A percentile compares a stretch with the other conserved stretches of the same genome.
Evolutionary conservation across 2,113 vertebrate species (phyloP).

Genomic region (Protobothrops flavoviridis): DNA sequence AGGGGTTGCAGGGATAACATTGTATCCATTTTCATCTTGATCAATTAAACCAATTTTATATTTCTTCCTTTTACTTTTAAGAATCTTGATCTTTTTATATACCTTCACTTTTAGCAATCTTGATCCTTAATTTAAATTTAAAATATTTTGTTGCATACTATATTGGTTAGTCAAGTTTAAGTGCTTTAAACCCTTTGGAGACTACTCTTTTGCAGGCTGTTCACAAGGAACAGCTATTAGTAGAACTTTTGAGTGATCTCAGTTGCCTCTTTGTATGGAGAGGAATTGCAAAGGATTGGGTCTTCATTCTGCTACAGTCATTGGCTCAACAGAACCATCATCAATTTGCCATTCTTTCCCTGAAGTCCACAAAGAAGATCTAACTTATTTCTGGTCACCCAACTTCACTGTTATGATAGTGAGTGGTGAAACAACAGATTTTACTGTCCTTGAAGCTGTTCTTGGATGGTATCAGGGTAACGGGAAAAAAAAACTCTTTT

Average conservation of each 20-base stretch:
- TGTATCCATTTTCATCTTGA: background rate
- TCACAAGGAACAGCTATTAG: background rate
- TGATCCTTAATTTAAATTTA: no score
- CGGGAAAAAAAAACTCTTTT: background rate
- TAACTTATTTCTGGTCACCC: background rate
- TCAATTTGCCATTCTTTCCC: background rate
- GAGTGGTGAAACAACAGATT: background rate
- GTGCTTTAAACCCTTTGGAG: no score
- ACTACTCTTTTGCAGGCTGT: background rate
- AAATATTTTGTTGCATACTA: no score
- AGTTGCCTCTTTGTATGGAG: background rate
- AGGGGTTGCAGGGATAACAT: background rate
- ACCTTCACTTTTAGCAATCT: background rate
- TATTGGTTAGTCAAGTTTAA: no score
- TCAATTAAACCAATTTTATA: background rate
- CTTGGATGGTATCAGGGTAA: background rate
- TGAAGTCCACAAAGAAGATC: background rate
- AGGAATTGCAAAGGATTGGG: background rate
- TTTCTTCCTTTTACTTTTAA: background rate
- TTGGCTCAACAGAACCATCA: background rate
- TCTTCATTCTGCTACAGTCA: background rate
- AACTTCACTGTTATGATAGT: background rate
- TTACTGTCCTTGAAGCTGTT: background rate
- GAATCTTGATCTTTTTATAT: background rate
- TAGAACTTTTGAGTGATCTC: background rate